Evolutionary conservation across 2,113 vertebrate genomes (phyloP).

Genomic region (Aplodontia rufa): DNA sequence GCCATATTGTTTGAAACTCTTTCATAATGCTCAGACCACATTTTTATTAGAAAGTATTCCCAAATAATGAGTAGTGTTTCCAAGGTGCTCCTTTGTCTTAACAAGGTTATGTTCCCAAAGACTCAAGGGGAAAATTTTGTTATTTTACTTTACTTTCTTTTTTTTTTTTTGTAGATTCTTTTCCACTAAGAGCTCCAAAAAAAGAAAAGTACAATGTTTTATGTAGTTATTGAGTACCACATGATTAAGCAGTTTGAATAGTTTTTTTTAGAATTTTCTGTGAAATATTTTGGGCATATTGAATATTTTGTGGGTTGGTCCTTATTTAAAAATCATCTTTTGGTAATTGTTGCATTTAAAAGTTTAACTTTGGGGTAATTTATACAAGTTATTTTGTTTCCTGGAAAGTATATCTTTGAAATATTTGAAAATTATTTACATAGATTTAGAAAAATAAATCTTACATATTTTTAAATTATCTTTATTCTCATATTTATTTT

Average conservation of each 20-base stretch:
- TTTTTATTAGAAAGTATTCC: background rate
- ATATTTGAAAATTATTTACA: background rate
- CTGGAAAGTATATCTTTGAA: background rate
- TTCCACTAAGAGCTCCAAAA: background rate
- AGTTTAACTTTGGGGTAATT: background rate
- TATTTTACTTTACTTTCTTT: background rate
- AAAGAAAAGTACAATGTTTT: background rate
- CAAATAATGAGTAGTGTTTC: background rate
- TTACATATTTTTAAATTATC: background rate
- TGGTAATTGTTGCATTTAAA: background rate
- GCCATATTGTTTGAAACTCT: background rate
- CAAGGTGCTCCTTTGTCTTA: background rate
- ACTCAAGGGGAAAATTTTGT: background rate
- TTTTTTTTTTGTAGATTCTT: background rate
- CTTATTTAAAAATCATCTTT: background rate
- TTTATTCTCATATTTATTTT: background rate
- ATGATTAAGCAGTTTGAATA: background rate
- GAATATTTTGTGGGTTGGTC: background rate
- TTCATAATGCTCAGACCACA: fast-evolving
- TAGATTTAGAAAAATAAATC: background rate
- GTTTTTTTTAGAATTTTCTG: background rate
- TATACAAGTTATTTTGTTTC: background rate
- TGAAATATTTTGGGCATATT: background rate
- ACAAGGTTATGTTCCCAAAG: background rate
- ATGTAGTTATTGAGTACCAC: background rate